phyloP scores from a whole-genome alignment of 2,888 invertebrate species.

The Cheiracanthium punctorium region DNA sequence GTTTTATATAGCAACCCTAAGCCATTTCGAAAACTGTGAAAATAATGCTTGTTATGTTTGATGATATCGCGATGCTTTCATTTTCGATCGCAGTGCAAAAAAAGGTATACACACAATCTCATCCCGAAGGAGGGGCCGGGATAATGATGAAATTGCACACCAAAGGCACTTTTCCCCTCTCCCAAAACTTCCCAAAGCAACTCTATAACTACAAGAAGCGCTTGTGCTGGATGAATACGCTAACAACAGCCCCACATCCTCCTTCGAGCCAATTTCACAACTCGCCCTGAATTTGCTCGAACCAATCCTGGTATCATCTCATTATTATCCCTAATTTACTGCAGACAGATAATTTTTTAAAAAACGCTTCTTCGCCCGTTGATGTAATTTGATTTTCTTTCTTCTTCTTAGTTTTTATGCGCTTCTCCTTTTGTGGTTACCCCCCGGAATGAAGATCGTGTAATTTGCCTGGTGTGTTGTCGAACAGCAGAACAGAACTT shows the following conservation, averaged over 20 bases:
- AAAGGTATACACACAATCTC: too few species aligned
- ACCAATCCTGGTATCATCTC: constrained; percentile 10
- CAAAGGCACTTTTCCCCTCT: not conserved
- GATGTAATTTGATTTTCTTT: not conserved
- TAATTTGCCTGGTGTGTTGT: not conserved
- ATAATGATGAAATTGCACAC: constrained; percentile 15
- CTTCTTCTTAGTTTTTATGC: not conserved
- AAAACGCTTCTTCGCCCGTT: not conserved
- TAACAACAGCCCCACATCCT: not conserved
- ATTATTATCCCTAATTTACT: constrained; percentile 15
- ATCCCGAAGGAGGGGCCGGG: not conserved
- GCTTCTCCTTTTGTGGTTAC: constrained; percentile 14
- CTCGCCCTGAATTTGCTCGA: not conserved
- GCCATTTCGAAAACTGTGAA: not conserved
- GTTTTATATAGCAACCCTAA: not conserved
- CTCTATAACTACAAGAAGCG: too few species aligned
- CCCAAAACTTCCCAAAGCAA: not conserved
- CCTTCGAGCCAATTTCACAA: not conserved
- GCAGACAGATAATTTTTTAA: constrained; percentile 12
- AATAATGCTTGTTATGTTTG: not conserved
- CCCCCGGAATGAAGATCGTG: not conserved
- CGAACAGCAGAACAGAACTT: not conserved
- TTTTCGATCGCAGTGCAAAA: not conserved
- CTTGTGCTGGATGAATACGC: not conserved
- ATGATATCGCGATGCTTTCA: not conserved